Percentiles rank a stretch among this genome's conserved stretches.
Evolutionary conservation across 2,797 vertebrate species (phyloP).

Genomic region (Rhadinocentrus ornatus): DNA sequence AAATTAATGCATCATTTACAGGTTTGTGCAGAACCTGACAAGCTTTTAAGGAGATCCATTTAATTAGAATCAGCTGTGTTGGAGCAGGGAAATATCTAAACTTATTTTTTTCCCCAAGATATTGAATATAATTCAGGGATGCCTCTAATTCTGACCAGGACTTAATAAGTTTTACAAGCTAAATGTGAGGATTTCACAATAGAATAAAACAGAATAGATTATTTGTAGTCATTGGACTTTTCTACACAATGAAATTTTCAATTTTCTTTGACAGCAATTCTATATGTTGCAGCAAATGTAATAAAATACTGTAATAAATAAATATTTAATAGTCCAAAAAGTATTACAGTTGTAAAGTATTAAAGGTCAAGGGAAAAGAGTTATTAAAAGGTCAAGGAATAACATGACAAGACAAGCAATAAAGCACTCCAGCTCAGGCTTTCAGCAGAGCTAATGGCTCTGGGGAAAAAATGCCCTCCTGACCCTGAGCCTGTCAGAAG

Average conservation of each 20-base stretch:
- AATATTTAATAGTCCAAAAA: not conserved
- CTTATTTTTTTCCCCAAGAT: no score
- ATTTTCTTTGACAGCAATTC: not conserved
- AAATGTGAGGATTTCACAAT: no score
- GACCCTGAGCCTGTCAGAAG: not conserved
- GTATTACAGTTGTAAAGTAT: not conserved
- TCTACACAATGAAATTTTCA: no score
- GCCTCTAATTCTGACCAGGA: not conserved
- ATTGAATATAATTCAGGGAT: not conserved
- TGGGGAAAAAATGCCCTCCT: constrained; percentile 3
- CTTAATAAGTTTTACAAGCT: no score
- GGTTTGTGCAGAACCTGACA: no score
- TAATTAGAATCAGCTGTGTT: no score
- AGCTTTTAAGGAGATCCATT: no score
- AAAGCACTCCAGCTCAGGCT: not conserved
- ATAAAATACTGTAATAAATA: not conserved
- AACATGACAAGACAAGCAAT: no score
- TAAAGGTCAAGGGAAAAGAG: not conserved
- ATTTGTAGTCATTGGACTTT: not conserved
- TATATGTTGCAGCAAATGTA: not conserved
- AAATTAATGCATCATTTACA: no score
- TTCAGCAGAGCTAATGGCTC: not conserved
- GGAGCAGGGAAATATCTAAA: no score
- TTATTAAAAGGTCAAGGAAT: no score
- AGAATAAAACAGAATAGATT: no score